Evolutionary conservation across 2,113 vertebrate genomes (phyloP).

Genomic region (Acanthochromis polyacanthus): DNA sequence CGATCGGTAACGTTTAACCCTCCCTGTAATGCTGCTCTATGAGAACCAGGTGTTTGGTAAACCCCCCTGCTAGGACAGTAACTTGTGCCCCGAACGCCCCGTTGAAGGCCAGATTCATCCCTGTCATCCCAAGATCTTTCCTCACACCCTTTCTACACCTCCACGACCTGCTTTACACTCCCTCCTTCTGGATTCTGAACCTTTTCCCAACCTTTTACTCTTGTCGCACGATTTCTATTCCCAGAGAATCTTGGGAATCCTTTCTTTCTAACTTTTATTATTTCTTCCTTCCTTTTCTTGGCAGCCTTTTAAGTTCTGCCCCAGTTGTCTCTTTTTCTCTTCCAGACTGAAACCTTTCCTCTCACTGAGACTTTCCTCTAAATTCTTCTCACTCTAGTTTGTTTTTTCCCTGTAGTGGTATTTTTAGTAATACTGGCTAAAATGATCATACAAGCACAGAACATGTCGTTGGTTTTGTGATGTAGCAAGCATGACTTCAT

Average conservation of each 20-base stretch:
- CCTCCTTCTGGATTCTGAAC: slow-evolving; percentile 57
- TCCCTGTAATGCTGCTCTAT: slow-evolving; percentile 37
- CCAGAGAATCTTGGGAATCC: slow-evolving; percentile 58
- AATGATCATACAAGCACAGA: slow-evolving; percentile 1
- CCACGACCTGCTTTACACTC: slow-evolving; percentile 36
- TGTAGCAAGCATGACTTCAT: slow-evolving; percentile 17
- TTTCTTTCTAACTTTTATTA: slow-evolving; percentile 74
- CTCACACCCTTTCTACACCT: slow-evolving; percentile 58
- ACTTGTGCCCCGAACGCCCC: slow-evolving; percentile 55
- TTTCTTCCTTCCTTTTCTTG: slow-evolving; percentile 53
- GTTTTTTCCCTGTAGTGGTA: slow-evolving; percentile 83
- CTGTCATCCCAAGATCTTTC: slow-evolving; percentile 69
- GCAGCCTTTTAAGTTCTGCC: slow-evolving; percentile 72
- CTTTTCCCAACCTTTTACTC: slow-evolving; percentile 69
- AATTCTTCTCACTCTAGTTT: slow-evolving; percentile 83
- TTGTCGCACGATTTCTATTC: slow-evolving; percentile 77
- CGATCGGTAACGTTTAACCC: slow-evolving; percentile 90
- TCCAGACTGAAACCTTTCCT: slow-evolving; percentile 66
- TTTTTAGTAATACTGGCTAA: slow-evolving; percentile 90
- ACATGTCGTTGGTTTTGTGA: background rate
- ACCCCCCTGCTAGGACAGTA: slow-evolving; percentile 30
- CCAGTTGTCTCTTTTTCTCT: slow-evolving; percentile 80
- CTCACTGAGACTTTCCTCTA: slow-evolving; percentile 50
- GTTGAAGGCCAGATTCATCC: slow-evolving; percentile 71
- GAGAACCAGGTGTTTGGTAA: slow-evolving; percentile 57